These are phyloP conservation scores for Synanthedon formicaeformis DNA, from an alignment of 2,888 invertebrate genomes.

Conservation along the genomic window DNA sequence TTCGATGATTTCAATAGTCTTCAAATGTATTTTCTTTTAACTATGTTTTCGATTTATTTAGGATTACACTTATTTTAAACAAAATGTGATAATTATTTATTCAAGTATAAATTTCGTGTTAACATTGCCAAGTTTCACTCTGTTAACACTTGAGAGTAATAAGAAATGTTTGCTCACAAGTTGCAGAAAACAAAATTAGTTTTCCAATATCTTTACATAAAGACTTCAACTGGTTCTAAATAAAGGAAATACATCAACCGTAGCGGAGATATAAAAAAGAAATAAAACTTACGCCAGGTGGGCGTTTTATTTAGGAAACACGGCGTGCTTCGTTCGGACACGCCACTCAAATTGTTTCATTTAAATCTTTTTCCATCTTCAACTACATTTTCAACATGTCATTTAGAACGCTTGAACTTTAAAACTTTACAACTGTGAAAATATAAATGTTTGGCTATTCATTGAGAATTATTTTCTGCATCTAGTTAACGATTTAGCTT, in stretches of 20 bases:
- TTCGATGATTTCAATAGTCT: too few relatives aligned
- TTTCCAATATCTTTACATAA: too few relatives aligned
- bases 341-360: constrained; percentile 15
- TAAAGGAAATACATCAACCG: constrained; percentile 2
- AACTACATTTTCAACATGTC: constrained; percentile 13
- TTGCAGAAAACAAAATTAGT: too few relatives aligned
- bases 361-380: constrained; percentile 32
- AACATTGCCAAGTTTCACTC: too few relatives aligned
- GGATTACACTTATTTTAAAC: too few relatives aligned
- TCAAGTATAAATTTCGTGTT: too few relatives aligned
- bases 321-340: constrained; percentile 19
- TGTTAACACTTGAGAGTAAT: too few relatives aligned
- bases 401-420: not conserved
- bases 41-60: too few relatives aligned
- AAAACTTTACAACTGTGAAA: not conserved
- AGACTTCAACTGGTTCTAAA: not conserved
- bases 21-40: too few relatives aligned
- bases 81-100: too few relatives aligned
- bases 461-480: not conserved
- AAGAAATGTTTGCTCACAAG: too few relatives aligned
- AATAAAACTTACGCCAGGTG: constrained; percentile 19
- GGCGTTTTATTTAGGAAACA: constrained; percentile 29
- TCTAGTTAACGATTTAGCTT: too few relatives aligned
- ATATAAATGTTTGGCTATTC: not conserved
- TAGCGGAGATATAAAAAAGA: constrained; percentile 12